These are phyloP conservation scores for Dreissena polymorpha DNA, from an alignment of 1,140 invertebrate species.

Conservation along the genomic window DNA sequence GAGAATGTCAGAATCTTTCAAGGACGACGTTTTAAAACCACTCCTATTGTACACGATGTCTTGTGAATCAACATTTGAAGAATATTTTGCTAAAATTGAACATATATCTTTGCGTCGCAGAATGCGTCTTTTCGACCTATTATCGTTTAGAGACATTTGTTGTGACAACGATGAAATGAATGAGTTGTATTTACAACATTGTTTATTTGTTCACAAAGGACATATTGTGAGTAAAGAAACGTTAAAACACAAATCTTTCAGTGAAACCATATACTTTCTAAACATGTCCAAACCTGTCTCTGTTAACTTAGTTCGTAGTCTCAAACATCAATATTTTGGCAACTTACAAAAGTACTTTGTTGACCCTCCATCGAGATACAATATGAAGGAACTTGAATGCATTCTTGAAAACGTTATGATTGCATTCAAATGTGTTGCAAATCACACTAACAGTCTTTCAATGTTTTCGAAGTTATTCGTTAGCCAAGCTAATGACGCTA, in stretches of 20 bases:
- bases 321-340: no score
- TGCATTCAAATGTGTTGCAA: background rate
- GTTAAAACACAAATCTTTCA: background rate
- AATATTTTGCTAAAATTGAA: background rate
- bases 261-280: background rate
- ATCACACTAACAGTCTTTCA: background rate
- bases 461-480: background rate
- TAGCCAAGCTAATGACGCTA: background rate
- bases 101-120: background rate
- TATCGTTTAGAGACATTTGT: background rate
- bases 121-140: background rate
- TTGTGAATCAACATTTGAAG: background rate
- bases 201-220: background rate
- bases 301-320: no score
- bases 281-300: no score
- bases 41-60: slow-evolving; percentile 10
- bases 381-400: background rate
- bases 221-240: background rate
- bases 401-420: background rate
- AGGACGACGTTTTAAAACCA: background rate
- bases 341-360: no score
- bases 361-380: background rate
- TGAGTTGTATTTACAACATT: background rate
- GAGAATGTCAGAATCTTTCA: background rate
- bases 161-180: background rate